These are phyloP conservation scores for Cricetomys ansorgei DNA, from an alignment of 2,113 vertebrate species.

Conservation along the genomic window DNA sequence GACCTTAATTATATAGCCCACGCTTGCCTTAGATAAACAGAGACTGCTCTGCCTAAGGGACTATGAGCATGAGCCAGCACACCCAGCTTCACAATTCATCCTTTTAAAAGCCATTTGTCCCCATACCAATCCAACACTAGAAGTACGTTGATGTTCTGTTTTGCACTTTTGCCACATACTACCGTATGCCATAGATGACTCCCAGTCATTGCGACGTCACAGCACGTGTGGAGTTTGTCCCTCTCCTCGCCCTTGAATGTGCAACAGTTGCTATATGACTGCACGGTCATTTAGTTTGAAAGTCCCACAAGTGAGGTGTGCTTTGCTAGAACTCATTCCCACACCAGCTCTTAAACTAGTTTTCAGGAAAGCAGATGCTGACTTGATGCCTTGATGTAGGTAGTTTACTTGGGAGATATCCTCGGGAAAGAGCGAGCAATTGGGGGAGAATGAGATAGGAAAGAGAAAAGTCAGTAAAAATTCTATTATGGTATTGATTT, in stretches of 20 bases:
- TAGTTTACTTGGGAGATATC: not conserved
- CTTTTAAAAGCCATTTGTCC: not conserved
- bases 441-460: not conserved
- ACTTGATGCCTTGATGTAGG: not conserved
- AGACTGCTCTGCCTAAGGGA: not conserved
- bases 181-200: not conserved
- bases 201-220: not conserved
- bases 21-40: not conserved
- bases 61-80: not conserved
- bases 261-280: not conserved
- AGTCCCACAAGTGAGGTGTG: not conserved
- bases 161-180: not conserved
- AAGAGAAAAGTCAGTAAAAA: not conserved
- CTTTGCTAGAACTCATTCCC: slow-evolving; percentile 13
- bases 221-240: not conserved
- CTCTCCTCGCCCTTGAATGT: not conserved
- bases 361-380: slow-evolving; percentile 32
- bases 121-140: not conserved
- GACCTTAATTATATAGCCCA: not conserved
- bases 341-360: not conserved
- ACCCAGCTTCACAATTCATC: not conserved
- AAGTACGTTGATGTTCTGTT: not conserved
- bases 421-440: slow-evolving; percentile 19
- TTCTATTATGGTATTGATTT: not conserved
- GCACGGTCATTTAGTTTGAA: not conserved